phyloP scores from a whole-genome alignment of 1,140 invertebrate species.

The Dendroctonus valens region DNA sequence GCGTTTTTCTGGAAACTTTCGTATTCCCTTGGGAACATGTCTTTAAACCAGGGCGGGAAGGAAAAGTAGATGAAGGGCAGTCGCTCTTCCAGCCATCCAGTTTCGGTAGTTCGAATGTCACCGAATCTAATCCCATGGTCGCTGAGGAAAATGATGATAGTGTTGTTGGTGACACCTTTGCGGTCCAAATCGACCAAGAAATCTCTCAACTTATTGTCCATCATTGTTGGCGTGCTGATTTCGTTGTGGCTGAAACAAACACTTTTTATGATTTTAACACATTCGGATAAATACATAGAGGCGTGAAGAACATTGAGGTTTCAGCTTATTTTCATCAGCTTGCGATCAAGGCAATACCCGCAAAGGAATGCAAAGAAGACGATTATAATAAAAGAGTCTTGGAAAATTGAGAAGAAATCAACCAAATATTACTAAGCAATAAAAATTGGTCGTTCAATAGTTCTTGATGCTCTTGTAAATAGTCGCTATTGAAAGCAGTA shows the following conservation, averaged over 20 bases:
- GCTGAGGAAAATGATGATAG: constrained; percentile 69
- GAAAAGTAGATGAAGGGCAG: constrained; percentile 75
- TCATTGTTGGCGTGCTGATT: constrained; percentile 58
- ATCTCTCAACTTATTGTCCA: constrained; percentile 55
- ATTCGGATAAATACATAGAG: too few relatives aligned
- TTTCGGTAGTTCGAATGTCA: constrained; percentile 63
- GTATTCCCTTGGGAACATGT: constrained; percentile 58
- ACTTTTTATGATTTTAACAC: too few relatives aligned
- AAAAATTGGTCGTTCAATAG: too few relatives aligned
- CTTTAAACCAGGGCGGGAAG: constrained; percentile 66
- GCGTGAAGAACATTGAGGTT: too few relatives aligned
- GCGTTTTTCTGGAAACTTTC: constrained; percentile 64
- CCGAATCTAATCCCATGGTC: constrained; percentile 86
- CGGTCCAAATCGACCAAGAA: constrained; percentile 53
- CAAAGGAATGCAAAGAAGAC: neutral
- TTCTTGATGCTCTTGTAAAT: too few relatives aligned
- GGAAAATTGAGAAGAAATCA: too few relatives aligned
- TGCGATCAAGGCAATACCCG: neutral
- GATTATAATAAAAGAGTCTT: too few relatives aligned
- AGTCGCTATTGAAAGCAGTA: too few relatives aligned
- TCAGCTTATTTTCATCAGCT: neutral
- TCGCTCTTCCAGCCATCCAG: constrained; percentile 81
- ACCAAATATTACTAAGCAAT: too few relatives aligned
- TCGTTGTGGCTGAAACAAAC: constrained; percentile 59
- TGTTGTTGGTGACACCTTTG: constrained; percentile 56